Percentiles rank a stretch among this genome's conserved stretches.
phyloP scores from a whole-genome alignment of 2,113 vertebrate species.

The Coptodon bakossiorum region DNA sequence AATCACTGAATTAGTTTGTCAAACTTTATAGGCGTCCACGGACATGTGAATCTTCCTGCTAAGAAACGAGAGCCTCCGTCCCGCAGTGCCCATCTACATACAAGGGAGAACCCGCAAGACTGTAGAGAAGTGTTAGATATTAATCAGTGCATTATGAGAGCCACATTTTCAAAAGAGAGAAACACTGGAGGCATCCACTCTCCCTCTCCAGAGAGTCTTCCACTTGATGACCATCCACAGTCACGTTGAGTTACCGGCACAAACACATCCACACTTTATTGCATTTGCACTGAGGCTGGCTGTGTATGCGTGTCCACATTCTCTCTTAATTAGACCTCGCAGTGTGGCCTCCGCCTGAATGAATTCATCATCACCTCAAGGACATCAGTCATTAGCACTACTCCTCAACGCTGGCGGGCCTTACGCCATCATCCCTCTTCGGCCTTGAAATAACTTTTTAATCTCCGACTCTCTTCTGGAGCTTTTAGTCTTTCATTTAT shows the following conservation, averaged over 20 bases:
- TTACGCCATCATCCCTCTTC: not conserved
- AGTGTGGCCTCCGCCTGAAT: slow-evolving; percentile 5
- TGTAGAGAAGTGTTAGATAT: not conserved
- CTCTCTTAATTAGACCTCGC: slow-evolving; percentile 24
- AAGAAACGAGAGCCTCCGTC: not conserved
- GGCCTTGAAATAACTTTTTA: not conserved
- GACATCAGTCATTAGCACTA: slow-evolving; percentile 4
- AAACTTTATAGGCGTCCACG: not conserved
- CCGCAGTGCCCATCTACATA: not conserved
- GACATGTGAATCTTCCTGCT: not conserved
- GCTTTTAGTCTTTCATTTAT: slow-evolving; percentile 13
- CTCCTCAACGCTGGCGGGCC: not conserved
- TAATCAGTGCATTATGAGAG: slow-evolving; percentile 14
- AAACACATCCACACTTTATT: slow-evolving; percentile 44
- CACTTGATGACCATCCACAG: slow-evolving; percentile 29
- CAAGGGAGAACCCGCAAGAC: not conserved
- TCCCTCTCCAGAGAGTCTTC: slow-evolving; percentile 8
- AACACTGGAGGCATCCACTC: slow-evolving; percentile 18
- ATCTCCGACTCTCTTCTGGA: not conserved
- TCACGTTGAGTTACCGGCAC: slow-evolving; percentile 21
- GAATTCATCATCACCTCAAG: slow-evolving; percentile 40
- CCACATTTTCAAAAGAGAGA: slow-evolving; percentile 10
- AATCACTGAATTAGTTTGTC: slow-evolving; percentile 13
- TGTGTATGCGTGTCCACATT: not conserved
- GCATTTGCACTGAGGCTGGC: slow-evolving; percentile 17